phyloP scores from a whole-genome alignment of 2,113 vertebrate genomes.

The Psittacus erithacus region DNA sequence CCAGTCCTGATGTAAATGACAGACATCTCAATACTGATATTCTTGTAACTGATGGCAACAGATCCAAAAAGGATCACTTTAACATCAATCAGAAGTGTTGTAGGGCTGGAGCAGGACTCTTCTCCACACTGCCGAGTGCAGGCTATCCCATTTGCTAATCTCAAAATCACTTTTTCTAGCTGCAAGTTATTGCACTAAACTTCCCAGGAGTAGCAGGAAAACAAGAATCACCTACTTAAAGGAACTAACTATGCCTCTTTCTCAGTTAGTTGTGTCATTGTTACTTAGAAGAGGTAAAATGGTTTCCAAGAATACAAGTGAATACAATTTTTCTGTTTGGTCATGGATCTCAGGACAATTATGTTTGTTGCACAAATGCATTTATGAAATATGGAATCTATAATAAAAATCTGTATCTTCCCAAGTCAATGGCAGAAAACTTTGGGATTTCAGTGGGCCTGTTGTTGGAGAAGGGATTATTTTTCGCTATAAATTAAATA shows the following conservation, averaged over 20 bases:
- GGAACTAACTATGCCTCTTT: neutral
- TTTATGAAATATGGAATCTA: neutral
- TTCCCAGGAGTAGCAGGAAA: neutral
- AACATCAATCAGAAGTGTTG: neutral
- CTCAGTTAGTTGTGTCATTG: neutral
- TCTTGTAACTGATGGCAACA: neutral
- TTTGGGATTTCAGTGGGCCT: neutral
- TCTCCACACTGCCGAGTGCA: neutral
- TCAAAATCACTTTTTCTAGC: neutral
- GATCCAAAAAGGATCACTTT: neutral
- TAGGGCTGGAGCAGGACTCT: neutral
- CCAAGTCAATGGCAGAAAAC: neutral
- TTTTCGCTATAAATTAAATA: conserved; percentile 26
- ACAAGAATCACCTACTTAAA: neutral
- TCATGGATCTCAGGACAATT: neutral
- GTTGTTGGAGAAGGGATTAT: conserved; percentile 50
- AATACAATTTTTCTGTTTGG: neutral
- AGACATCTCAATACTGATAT: rapidly evolving
- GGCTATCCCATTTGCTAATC: neutral
- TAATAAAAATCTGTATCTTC: neutral
- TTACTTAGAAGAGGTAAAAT: conserved; percentile 37
- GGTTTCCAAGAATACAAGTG: neutral
- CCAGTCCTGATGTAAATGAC: neutral
- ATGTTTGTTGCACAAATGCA: neutral
- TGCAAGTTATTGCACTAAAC: neutral